These are phyloP conservation scores for Epinotia demarniana DNA, from an alignment of 2,888 invertebrate species.

Conservation along the genomic window DNA sequence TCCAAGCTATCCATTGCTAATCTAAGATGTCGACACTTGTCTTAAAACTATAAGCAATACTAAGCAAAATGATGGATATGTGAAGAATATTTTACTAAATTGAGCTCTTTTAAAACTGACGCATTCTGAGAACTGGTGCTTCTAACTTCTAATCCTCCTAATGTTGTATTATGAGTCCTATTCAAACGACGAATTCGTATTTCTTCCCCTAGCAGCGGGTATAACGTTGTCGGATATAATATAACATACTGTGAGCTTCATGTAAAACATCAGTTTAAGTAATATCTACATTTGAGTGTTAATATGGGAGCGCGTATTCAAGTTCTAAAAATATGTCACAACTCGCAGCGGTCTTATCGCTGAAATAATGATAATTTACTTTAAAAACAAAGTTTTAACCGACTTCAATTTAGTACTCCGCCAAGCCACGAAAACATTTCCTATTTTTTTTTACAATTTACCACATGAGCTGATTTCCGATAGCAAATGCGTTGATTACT, in stretches of 20 bases:
- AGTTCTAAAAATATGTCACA: background rate
- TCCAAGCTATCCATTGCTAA: background rate
- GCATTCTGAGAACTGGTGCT: background rate
- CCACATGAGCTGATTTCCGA: too few species aligned
- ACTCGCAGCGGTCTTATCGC: background rate
- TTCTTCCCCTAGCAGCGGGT: background rate
- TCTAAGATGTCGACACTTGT: background rate
- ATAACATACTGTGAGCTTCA: background rate
- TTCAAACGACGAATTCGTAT: background rate
- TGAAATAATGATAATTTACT: too few species aligned
- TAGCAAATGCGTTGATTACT: too few species aligned
- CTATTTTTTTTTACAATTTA: too few species aligned
- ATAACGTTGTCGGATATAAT: background rate
- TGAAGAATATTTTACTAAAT: background rate
- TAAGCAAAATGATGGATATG: background rate
- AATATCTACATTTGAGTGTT: background rate
- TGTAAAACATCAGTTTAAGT: background rate
- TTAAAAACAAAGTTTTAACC: too few species aligned
- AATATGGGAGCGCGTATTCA: background rate
- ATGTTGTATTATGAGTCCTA: background rate
- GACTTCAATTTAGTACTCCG: too few species aligned
- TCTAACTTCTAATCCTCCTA: background rate
- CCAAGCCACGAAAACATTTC: too few species aligned
- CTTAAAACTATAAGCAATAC: background rate
- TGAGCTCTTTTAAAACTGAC: background rate